Percentiles rank a stretch among this genome's conserved stretches.
These are phyloP conservation scores for Pseudoatta argentina DNA, from an alignment of 1,140 invertebrate genomes.

Conservation along the genomic window DNA sequence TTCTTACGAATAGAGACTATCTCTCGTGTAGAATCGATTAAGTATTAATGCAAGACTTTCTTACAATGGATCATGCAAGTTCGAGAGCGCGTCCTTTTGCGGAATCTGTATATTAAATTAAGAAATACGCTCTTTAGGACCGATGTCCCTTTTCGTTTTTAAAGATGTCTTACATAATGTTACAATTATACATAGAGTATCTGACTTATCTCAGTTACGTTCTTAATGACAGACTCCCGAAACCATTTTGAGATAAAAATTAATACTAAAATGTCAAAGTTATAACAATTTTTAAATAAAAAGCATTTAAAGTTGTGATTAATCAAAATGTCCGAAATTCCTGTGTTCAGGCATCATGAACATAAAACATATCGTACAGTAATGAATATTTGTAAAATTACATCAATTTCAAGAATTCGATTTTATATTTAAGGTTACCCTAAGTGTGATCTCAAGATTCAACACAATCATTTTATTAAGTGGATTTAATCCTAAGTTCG, in stretches of 20 bases:
- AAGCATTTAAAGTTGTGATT: too few species aligned
- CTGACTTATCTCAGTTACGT: background rate
- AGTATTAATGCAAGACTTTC: conserved; percentile 48
- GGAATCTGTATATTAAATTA: background rate
- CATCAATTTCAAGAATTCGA: too few species aligned
- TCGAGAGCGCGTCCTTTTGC: background rate
- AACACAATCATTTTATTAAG: too few species aligned
- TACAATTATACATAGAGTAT: background rate
- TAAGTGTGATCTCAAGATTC: too few species aligned
- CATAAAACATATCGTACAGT: too few species aligned
- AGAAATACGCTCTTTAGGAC: conserved; percentile 41
- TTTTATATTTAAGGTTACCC: too few species aligned
- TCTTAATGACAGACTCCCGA: background rate
- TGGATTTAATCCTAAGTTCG: too few species aligned
- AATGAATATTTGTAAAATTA: too few species aligned
- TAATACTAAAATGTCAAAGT: too few species aligned
- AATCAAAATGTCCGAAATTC: too few species aligned
- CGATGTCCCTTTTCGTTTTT: background rate
- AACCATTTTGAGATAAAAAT: background rate
- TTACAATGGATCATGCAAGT: conserved; percentile 54
- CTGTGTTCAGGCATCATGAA: too few species aligned
- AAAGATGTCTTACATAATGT: conserved; percentile 1
- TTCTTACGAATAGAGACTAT: conserved; percentile 42
- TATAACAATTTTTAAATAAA: too few species aligned
- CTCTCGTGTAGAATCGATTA: conserved; percentile 26